A percentile compares a stretch with the other conserved stretches of the same genome.
Conservation (phyloP, 2,113 vertebrate species). For the Campylorhamphus procurvoides region DNA sequence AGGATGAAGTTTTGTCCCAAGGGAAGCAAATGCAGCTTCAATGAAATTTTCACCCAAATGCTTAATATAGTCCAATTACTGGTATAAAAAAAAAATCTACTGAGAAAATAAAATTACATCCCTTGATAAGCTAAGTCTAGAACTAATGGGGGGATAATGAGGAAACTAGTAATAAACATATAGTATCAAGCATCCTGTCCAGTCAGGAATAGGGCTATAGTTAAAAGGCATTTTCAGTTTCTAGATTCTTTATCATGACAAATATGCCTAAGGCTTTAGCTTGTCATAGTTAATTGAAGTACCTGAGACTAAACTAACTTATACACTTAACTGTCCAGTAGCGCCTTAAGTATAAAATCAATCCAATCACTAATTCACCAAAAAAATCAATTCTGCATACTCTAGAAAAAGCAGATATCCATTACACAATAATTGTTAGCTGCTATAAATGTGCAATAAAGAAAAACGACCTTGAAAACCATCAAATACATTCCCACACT, state of each 20-base stretch:
- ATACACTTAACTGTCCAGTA: constrained; percentile 28
- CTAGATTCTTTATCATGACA: background rate
- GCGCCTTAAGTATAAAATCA: constrained; percentile 39
- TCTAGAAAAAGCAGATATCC: constrained; percentile 1
- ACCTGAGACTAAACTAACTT: constrained; percentile 27
- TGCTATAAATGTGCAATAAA: constrained; percentile 8
- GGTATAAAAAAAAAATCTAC: background rate
- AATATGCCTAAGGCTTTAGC: background rate
- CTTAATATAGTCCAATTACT: background rate
- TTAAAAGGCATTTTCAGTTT: background rate
- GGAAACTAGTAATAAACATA: background rate
- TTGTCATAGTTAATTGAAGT: background rate
- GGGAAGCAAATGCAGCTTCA: background rate
- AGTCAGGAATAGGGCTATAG: background rate
- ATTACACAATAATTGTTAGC: constrained; percentile 21
- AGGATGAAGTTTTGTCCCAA: background rate
- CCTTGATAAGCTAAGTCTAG: background rate
- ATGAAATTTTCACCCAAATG: background rate
- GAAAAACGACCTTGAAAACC: constrained; percentile 3
- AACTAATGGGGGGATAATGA: fast-evolving
- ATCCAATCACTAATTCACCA: constrained; percentile 41
- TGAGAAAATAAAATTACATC: background rate
- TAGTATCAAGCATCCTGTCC: background rate
- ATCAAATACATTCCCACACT: background rate
- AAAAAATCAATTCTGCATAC: constrained; percentile 56